Evolutionary conservation across 2,797 vertebrate species (phyloP).

Genomic region (Myiotriccus ornatus): DNA sequence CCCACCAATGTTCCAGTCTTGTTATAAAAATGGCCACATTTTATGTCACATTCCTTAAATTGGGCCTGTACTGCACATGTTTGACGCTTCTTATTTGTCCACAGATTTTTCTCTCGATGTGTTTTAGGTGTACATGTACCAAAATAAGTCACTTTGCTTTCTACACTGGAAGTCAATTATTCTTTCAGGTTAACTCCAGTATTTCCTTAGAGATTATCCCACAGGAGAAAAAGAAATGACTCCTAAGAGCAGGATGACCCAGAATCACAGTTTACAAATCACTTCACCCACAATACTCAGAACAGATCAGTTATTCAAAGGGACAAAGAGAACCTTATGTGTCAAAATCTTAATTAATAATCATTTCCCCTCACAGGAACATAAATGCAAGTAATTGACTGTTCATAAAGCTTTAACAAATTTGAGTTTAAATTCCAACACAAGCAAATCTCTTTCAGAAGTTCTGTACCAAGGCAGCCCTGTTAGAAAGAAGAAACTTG

Average conservation of each 20-base stretch:
- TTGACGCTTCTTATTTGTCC: background rate
- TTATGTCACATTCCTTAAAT: background rate
- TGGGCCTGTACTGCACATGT: too few species aligned
- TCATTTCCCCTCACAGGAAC: background rate
- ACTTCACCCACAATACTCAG: background rate
- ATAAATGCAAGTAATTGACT: background rate
- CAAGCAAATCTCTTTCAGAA: background rate
- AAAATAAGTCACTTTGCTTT: background rate
- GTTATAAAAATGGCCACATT: background rate
- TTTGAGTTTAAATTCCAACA: background rate
- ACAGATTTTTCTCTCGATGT: background rate
- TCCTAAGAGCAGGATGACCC: background rate
- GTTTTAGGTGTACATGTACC: background rate
- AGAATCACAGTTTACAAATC: background rate
- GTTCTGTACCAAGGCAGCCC: background rate
- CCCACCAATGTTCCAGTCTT: background rate
- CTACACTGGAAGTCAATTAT: background rate
- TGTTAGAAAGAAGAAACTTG: background rate
- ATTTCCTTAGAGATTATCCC: background rate
- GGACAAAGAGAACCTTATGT: fast-evolving
- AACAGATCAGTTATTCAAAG: background rate
- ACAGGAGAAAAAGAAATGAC: background rate
- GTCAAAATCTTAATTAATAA: background rate
- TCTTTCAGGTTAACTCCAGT: background rate
- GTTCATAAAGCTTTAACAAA: background rate